Evolutionary conservation across 1,140 invertebrate species (phyloP).

Genomic region (Hypsibius dujardini): DNA sequence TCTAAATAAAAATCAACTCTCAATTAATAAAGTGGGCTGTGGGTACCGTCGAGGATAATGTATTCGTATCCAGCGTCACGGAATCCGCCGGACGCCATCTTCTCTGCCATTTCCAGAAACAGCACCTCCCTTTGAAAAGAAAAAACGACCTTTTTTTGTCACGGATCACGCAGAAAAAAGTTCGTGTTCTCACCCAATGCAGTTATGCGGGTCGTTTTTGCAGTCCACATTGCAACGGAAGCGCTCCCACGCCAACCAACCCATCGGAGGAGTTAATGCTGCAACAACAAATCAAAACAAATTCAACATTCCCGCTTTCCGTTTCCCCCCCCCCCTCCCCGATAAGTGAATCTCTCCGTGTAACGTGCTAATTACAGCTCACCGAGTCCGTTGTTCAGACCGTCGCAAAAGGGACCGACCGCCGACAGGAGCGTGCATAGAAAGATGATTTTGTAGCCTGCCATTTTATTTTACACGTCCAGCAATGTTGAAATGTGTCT

Average conservation of each 20-base stretch:
- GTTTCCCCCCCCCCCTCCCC: too few species aligned
- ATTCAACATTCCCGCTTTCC: background rate
- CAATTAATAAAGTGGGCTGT: too few species aligned
- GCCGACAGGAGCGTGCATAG: too few species aligned
- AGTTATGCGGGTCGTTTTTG: conserved; percentile 26
- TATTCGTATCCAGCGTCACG: conserved; percentile 72
- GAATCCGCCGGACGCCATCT: conserved; percentile 70
- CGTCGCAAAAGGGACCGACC: too few species aligned
- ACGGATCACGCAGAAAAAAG: background rate
- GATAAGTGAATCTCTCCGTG: too few species aligned
- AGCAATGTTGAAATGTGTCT: too few species aligned
- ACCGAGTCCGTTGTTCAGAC: too few species aligned
- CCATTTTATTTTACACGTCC: too few species aligned
- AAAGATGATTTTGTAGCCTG: too few species aligned
- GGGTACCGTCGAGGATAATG: conserved; percentile 63
- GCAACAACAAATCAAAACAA: background rate
- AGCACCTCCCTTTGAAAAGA: conserved; percentile 60
- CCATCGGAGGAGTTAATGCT: conserved; percentile 35
- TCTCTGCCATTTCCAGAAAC: conserved; percentile 76
- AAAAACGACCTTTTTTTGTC: conserved; percentile 5
- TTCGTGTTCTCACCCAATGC: conserved; percentile 23
- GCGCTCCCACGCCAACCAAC: conserved; percentile 38
- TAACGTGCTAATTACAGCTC: too few species aligned
- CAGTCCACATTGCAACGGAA: conserved; percentile 36
- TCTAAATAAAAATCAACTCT: too few species aligned